phyloP scores from a whole-genome alignment of 2,113 vertebrate species.

The Hoplias malabaricus region DNA sequence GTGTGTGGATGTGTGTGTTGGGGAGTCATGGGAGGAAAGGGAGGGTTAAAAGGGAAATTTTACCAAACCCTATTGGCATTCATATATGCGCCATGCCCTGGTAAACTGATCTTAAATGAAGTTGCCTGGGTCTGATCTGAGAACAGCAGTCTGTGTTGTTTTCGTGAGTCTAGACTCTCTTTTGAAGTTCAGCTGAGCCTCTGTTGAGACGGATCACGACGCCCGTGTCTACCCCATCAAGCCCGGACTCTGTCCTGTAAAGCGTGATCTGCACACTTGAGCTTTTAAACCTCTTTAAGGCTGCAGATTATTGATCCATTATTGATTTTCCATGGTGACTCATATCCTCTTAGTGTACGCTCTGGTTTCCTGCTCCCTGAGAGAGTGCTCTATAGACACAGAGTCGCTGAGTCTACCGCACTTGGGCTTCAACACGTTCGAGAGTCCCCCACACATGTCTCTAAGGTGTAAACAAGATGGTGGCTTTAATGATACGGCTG shows the following conservation, averaged over 20 bases:
- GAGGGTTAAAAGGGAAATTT: not conserved
- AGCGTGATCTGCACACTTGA: not conserved
- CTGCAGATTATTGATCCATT: not conserved
- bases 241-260: not conserved
- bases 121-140: not conserved
- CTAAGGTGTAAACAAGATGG: no score
- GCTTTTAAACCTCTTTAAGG: not conserved
- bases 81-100: not conserved
- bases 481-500: no score
- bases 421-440: no score
- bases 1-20: not conserved
- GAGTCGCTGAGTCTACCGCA: not conserved
- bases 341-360: not conserved
- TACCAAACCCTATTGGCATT: constrained; percentile 8
- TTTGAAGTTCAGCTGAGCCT: not conserved
- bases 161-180: not conserved
- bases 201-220: not conserved
- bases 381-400: not conserved
- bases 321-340: not conserved
- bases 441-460: no score
- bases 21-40: not conserved
- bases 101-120: not conserved
- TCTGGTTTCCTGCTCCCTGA: not conserved
- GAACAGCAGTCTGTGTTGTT: not conserved
- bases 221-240: not conserved